Evolutionary conservation across 2,888 invertebrate species (phyloP).

Genomic region (Microdon myrmicae): DNA sequence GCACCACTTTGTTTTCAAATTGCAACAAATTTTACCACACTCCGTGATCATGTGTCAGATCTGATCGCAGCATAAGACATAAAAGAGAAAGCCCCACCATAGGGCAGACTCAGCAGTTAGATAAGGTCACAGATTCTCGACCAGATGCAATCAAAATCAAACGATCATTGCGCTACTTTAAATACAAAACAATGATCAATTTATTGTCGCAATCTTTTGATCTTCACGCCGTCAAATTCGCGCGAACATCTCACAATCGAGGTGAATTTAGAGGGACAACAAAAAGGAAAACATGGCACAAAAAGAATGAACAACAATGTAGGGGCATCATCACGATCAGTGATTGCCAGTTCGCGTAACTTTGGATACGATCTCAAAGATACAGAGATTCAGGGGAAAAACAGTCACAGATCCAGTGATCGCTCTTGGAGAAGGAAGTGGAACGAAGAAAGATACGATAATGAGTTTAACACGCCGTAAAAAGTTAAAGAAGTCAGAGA

Average conservation of each 20-base stretch:
- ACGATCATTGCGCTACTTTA: conserved; percentile 51
- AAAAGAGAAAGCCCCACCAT: conserved; percentile 21
- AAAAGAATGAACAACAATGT: neutral
- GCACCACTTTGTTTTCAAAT: conserved; percentile 43
- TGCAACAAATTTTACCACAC: conserved; percentile 46
- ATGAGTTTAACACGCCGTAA: conserved; percentile 17
- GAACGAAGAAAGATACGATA: conserved; percentile 3
- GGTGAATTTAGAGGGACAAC: no score
- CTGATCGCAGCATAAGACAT: conserved; percentile 12
- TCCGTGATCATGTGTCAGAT: conserved; percentile 37
- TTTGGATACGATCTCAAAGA: conserved; percentile 8
- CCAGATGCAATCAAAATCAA: conserved; percentile 45
- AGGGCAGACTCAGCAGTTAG: neutral
- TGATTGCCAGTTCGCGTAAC: conserved; percentile 27
- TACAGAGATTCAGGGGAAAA: neutral
- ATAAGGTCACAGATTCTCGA: no score
- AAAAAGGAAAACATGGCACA: conserved; percentile 10
- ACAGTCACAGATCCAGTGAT: neutral
- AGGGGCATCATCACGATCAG: conserved; percentile 31
- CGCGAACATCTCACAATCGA: no score
- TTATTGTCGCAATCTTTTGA: conserved; percentile 50
- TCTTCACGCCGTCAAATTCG: conserved; percentile 45
- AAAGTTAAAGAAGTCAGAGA: conserved; percentile 23
- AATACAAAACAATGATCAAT: conserved; percentile 48
- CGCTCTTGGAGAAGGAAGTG: conserved; percentile 17